Base-by-base conservation (phyloP, 2,888 invertebrate species). In the Metalampra italica region DNA sequence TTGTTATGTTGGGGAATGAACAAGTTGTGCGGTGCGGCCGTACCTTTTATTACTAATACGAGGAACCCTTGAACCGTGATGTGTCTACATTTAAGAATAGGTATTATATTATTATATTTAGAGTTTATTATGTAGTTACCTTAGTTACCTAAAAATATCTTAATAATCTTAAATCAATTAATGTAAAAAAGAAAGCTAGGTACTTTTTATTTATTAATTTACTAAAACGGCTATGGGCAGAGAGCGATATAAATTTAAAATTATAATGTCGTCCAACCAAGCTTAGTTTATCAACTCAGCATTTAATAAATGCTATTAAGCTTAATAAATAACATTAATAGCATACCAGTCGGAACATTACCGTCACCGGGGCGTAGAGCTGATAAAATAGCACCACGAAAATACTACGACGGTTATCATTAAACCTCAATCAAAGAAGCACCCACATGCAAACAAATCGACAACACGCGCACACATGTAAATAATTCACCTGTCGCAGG, bases 401-500 rank as follows among this genome's bases (percentile, higher is more conserved):
- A 83, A 78, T 80, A 82, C 78, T 78, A 78, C 75, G 79, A 3
- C 5, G 22, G 22, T 84, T 86, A 85, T 84, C 85, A 83, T 70
- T 71, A 71, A 71, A 75, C 74, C 61, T 71, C 71, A 82, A 78
- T 81, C 79, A 77, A 76, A 78, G 78, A 75, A 71, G 64, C 78
- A 78, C 78, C 78, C 82, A 62, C 46, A 53, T 50, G 59, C 62
- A 65, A 69, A 65, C 54, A 65, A 62, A 56, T 62, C 61, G 60
- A 59, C 57, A 60, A 67, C 63, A 59, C 62, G 78, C 81, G 63
- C 87, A 82, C 77, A 86, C 84, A 74, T 45, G 53, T 53, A 62
- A 62, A 75, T 61, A 66, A 85, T 87, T 84, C 88, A 89, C 88
- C 88, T 89, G 88, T 84, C 78, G 71, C 72, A 69, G 71, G 75